Conservation (phyloP, 1,140 invertebrate genomes). For the Holotrichia oblita region DNA sequence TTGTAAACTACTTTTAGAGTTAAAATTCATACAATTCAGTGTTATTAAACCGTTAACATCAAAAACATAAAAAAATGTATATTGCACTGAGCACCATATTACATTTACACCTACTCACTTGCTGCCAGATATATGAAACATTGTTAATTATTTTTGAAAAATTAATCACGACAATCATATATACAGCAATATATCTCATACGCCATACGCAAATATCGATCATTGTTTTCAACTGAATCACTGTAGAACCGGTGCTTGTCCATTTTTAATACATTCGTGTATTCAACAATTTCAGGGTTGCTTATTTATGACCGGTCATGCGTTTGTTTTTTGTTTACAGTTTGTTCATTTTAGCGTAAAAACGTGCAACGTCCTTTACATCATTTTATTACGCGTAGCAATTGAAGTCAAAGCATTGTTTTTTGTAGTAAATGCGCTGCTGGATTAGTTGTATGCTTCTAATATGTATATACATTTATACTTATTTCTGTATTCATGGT, state of each 20-base stretch:
- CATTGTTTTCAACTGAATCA: background rate
- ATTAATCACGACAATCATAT: conserved; percentile 12
- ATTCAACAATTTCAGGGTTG: background rate
- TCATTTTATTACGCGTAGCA: conserved; percentile 1
- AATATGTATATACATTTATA: too few relatives aligned
- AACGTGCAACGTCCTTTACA: background rate
- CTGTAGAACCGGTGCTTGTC: background rate
- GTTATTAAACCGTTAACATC: too few relatives aligned
- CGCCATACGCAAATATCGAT: conserved; percentile 2
- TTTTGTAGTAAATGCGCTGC: too few relatives aligned
- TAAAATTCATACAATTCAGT: too few relatives aligned
- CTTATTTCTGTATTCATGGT: too few relatives aligned
- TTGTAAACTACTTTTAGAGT: too few relatives aligned
- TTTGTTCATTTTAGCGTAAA: background rate
- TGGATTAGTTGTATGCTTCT: too few relatives aligned
- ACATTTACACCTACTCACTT: background rate
- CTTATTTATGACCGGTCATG: background rate
- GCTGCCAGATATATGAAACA: background rate
- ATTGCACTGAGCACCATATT: too few relatives aligned
- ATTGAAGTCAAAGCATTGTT: background rate
- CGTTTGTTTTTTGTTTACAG: background rate
- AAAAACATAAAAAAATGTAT: too few relatives aligned
- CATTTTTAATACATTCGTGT: background rate
- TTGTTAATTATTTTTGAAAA: conserved; percentile 5
- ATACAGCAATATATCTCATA: conserved; percentile 3